Evolutionary conservation across 2,888 invertebrate genomes (phyloP).

Genomic region (Sialis fuliginosa): DNA sequence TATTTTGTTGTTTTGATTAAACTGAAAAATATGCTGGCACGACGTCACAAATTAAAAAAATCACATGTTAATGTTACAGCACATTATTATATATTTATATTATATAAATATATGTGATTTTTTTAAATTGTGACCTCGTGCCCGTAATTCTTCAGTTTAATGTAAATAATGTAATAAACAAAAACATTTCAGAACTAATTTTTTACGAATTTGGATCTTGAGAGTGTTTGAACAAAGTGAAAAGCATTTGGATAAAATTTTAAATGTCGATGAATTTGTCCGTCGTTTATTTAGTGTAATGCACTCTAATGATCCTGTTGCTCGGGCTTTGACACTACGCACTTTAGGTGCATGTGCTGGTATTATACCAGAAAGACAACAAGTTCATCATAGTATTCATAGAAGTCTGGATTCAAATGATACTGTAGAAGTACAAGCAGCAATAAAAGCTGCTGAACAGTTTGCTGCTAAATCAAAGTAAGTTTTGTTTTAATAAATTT

Average conservation of each 20-base stretch:
- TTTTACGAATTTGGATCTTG: constrained; percentile 79
- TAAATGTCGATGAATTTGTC: constrained; percentile 89
- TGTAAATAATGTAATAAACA: neutral
- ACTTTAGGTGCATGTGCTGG: constrained; percentile 85
- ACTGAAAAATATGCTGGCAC: no score
- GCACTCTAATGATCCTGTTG: constrained; percentile 94
- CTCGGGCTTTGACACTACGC: constrained; percentile 74
- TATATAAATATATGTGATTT: no score
- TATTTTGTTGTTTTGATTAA: no score
- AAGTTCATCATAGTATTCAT: constrained; percentile 88
- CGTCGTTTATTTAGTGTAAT: constrained; percentile 82
- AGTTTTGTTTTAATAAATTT: constrained; percentile 13
- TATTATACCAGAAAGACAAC: constrained; percentile 84
- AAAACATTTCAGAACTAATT: constrained; percentile 58
- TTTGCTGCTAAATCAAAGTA: constrained; percentile 90
- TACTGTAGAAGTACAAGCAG: constrained; percentile 88
- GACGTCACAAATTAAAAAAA: no score
- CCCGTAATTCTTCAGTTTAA: no score
- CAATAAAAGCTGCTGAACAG: constrained; percentile 84
- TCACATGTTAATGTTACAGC: no score
- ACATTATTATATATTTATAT: no score
- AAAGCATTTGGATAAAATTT: constrained; percentile 86
- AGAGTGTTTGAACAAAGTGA: constrained; percentile 90
- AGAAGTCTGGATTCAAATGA: constrained; percentile 87
- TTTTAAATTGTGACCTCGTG: no score